phyloP scores from a whole-genome alignment of 2,797 vertebrate species.

The Malurus leucopterus region DNA sequence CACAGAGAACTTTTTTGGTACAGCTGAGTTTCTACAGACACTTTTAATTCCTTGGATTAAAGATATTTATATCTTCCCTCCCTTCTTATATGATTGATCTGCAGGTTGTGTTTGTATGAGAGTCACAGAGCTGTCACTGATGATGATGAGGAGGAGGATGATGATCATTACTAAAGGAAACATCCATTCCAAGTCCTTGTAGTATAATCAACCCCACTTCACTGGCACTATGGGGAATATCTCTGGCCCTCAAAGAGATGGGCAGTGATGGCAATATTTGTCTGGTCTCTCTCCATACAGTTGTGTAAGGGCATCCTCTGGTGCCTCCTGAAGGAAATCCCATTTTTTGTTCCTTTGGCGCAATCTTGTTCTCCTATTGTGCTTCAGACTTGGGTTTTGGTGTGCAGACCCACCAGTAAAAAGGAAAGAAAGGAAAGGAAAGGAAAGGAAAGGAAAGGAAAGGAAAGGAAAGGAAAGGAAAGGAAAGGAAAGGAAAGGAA shows the following conservation, averaged over 20 bases:
- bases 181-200: not conserved
- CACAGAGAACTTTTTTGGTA: not conserved
- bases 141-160: not conserved
- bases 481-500: too few relatives aligned
- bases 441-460: too few relatives aligned
- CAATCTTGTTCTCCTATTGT: not conserved
- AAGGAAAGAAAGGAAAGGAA: too few relatives aligned
- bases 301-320: not conserved
- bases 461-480: too few relatives aligned
- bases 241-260: not conserved
- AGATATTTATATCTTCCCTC: not conserved
- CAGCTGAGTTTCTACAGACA: not conserved
- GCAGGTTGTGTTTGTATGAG: not conserved
- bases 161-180: not conserved
- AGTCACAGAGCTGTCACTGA: fast-evolving
- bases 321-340: not conserved
- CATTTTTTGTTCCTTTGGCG: not conserved
- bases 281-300: not conserved
- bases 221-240: not conserved
- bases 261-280: not conserved
- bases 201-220: not conserved
- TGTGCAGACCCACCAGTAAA: not conserved
- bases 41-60: not conserved
- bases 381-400: not conserved
- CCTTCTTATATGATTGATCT: not conserved